These are phyloP conservation scores for Drosophila bocqueti DNA, from an alignment of 1,140 invertebrate species.

Conservation along the genomic window DNA sequence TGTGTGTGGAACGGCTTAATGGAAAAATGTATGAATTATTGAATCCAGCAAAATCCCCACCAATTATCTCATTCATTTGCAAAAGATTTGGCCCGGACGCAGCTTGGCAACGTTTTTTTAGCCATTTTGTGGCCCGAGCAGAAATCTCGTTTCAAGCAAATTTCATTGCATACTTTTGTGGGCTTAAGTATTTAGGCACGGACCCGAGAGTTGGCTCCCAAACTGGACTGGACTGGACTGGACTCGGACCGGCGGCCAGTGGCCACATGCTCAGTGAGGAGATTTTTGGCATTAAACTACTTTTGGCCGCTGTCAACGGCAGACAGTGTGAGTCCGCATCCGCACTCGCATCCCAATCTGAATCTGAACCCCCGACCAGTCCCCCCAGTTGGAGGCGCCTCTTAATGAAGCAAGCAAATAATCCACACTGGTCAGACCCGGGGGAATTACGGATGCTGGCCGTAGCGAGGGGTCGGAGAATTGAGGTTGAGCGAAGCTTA, in stretches of 20 bases:
- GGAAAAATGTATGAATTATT: slow-evolving; percentile 35
- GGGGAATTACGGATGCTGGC: slow-evolving; percentile 5
- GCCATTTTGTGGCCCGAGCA: slow-evolving; percentile 57
- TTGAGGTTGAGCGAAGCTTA: slow-evolving; percentile 50
- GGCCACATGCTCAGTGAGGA: slow-evolving; percentile 30
- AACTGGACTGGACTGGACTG: background rate
- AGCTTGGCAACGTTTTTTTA: slow-evolving; percentile 26
- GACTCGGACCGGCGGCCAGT: background rate
- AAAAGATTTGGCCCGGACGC: slow-evolving; percentile 31
- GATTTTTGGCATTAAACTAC: slow-evolving; percentile 60
- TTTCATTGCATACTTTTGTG: slow-evolving; percentile 78
- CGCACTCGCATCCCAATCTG: slow-evolving; percentile 7
- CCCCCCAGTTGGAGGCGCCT: slow-evolving; percentile 9
- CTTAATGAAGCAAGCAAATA: slow-evolving; percentile 78
- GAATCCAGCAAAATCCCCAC: slow-evolving; percentile 29
- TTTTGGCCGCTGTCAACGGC: slow-evolving; percentile 60
- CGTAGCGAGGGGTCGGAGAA: background rate
- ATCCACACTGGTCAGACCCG: slow-evolving; percentile 58
- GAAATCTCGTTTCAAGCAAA: slow-evolving; percentile 75
- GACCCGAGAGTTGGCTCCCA: slow-evolving; percentile 20
- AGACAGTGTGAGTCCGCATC: slow-evolving; percentile 31
- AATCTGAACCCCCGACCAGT: slow-evolving; percentile 7
- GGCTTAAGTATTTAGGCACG: slow-evolving; percentile 77
- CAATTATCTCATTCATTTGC: slow-evolving; percentile 68
- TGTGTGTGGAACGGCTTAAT: slow-evolving; percentile 4